Evolutionary conservation across 2,888 invertebrate species (phyloP).

Genomic region (Eupithecia tripunctaria): DNA sequence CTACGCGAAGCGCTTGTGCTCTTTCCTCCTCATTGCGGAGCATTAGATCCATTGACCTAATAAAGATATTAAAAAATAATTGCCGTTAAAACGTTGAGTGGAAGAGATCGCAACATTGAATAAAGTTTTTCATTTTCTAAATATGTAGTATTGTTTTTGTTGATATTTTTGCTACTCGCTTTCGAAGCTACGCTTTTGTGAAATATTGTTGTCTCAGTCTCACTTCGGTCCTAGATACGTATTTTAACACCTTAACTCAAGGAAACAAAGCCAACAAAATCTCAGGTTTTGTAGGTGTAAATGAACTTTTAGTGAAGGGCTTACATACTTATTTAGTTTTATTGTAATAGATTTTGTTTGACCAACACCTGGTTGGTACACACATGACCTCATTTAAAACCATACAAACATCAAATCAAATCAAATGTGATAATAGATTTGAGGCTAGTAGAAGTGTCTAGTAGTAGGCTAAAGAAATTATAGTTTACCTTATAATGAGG

Average conservation of each 20-base stretch:
- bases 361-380: neutral
- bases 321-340: neutral
- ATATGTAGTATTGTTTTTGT: too few relatives aligned
- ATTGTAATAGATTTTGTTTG: neutral
- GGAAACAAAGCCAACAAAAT: neutral
- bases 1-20: slow-evolving; percentile 94
- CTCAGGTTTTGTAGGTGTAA: neutral
- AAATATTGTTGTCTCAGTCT: too few relatives aligned
- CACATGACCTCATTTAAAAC: neutral
- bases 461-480: neutral
- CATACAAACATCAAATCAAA: neutral
- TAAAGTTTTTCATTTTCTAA: too few relatives aligned
- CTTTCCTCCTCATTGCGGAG: slow-evolving; percentile 96
- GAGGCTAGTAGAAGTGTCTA: neutral
- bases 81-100: neutral
- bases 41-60: slow-evolving; percentile 94
- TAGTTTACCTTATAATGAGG: slow-evolving; percentile 88
- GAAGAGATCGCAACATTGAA: neutral
- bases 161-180: too few relatives aligned
- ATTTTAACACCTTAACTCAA: too few relatives aligned
- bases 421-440: neutral
- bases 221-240: too few relatives aligned
- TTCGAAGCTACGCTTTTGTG: too few relatives aligned
- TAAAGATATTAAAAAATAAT: neutral
- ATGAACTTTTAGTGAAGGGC: neutral